Conservation (phyloP, 2,797 vertebrate genomes). For the Rachycentron canadum region DNA sequence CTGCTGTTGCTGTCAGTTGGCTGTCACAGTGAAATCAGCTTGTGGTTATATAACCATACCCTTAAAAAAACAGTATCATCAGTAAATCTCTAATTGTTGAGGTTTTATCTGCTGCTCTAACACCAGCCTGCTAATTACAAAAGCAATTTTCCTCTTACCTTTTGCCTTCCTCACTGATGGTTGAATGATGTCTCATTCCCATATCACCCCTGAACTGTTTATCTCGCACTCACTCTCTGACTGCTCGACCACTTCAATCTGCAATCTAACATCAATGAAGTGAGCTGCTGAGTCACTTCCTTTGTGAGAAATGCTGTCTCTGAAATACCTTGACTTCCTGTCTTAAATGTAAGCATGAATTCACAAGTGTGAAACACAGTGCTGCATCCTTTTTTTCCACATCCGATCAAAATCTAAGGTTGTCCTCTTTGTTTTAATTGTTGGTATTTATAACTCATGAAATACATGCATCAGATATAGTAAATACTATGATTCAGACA, state of each 20-base stretch:
- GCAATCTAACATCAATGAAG: neutral
- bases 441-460: neutral
- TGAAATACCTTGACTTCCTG: constrained; percentile 27
- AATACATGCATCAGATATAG: neutral
- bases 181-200: neutral
- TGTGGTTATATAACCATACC: neutral
- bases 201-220: neutral
- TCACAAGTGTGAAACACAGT: neutral
- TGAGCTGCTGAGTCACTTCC: constrained; percentile 55
- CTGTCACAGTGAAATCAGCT: neutral
- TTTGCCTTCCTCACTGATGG: constrained; percentile 23
- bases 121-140: constrained; percentile 7
- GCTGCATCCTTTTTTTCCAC: constrained; percentile 9
- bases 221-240: neutral
- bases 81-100: neutral
- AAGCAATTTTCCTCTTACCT: constrained; percentile 51
- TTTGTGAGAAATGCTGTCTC: constrained; percentile 38
- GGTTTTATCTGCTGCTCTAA: neutral
- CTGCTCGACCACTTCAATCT: constrained; percentile 14
- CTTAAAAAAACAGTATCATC: neutral
- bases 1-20: neutral
- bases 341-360: neutral
- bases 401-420: neutral
- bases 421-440: neutral
- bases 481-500: neutral